Percentiles rank a stretch among this genome's conserved stretches.
These are phyloP conservation scores for Eumacrocentrus americanus DNA, from an alignment of 2,888 invertebrate species.

Conservation along the genomic window DNA sequence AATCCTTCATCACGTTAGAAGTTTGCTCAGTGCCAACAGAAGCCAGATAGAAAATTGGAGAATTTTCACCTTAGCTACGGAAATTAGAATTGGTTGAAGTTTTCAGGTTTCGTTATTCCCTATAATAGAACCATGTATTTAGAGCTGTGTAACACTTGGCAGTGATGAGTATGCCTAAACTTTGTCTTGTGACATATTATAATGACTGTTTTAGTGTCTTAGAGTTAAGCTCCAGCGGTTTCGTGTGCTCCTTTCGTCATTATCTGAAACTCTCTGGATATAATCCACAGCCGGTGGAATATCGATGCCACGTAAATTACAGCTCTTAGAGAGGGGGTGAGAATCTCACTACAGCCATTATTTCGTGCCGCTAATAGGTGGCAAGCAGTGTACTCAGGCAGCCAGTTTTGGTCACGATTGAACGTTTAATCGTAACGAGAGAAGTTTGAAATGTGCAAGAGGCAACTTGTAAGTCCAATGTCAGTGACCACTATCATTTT, in stretches of 20 bases:
- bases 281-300: constrained; percentile 12
- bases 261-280: constrained; percentile 10
- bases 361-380: constrained; percentile 31
- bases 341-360: constrained; percentile 26
- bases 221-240: constrained; percentile 4
- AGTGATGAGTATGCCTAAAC: constrained; percentile 5
- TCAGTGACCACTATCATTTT: constrained; percentile 10
- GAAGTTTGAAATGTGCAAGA: constrained; percentile 30
- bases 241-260: constrained; percentile 8
- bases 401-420: constrained; percentile 32
- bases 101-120: background rate
- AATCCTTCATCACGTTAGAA: constrained; percentile 40
- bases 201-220: constrained; percentile 20
- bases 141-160: constrained; percentile 4
- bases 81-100: too few relatives aligned
- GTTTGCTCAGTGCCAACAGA: constrained; percentile 37
- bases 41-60: background rate
- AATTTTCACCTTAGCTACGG: too few relatives aligned
- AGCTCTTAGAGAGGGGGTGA: constrained; percentile 18
- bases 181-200: constrained; percentile 7
- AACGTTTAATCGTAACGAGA: constrained; percentile 36
- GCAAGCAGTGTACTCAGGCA: constrained; percentile 28
- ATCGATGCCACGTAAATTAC: constrained; percentile 29
- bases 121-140: background rate
- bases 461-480: constrained; percentile 5